Evolutionary conservation across 2,797 vertebrate genomes (phyloP), one percentile per base, ranked within the genome.

Genomic region (Gouania willdenowi): DNA sequence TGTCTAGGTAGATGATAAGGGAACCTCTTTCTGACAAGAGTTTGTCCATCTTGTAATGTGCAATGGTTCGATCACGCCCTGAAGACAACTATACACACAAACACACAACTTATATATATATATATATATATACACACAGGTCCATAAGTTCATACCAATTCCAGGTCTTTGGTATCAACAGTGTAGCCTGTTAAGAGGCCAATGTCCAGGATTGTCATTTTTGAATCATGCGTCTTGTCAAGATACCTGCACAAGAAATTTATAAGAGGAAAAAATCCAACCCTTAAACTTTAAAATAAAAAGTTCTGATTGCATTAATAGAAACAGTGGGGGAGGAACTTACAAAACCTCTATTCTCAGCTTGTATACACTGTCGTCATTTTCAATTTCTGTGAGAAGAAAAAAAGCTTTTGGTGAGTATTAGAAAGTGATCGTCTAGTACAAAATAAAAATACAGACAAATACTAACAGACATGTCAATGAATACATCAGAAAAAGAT

Each of bases 161-260:
- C 36, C 5, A 95, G 84, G 66, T 95, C 92, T 0, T 52, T 30
- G 1, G 31, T 27, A 37, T 92, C 87, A 0, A 79, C 82, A 0
- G 24, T 34, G 39, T 92, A 95, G 13, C 93, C 93, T 0, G 92
- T 93, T 36, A 91, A 81, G 79, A 94, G 72, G 31, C 91, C 85
- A 16, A 95, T 41, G 0, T 93, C 90, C 8, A 94, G 58, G 37
- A 94, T 70, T 7, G 90, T 71, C 90, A 93, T 89, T 15, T 81
- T 55, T 26, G 89, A 84, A 50, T 90, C 83, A 1, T 20, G 63
- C 0, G 37, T 0, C 0, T 12, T 50, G 40, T 71, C 12, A 41
- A 71, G 78, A 61, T 68, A 81, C 28, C 91, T 92, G 55, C 1
- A 24, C 6, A 37, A 4, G 19, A 4, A 19, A 19, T 4, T 3